Percentiles rank a stretch among this genome's conserved stretches.
phyloP scores from a whole-genome alignment of 2,797 vertebrate genomes.

The Gobio occitaniae region DNA sequence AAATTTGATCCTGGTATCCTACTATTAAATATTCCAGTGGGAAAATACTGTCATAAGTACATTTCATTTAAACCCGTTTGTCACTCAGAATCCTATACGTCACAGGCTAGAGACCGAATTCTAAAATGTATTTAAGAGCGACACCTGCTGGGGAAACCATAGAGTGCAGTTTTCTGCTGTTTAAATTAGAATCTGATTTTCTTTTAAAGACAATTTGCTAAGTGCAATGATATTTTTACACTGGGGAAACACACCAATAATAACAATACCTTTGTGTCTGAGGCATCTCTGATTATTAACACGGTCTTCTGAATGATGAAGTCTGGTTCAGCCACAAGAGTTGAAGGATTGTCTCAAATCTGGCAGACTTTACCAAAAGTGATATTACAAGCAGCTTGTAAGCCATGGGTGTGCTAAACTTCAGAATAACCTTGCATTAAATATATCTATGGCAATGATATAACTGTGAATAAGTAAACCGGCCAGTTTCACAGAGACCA shows the following conservation, averaged over 20 bases:
- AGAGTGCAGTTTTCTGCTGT: neutral
- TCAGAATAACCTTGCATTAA: neutral
- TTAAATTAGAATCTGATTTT: neutral
- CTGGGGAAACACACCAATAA: neutral
- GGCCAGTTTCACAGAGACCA: neutral
- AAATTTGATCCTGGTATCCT: neutral
- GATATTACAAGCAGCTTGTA: neutral
- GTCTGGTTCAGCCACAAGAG: neutral
- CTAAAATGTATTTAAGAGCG: neutral
- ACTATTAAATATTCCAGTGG: neutral
- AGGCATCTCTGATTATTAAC: neutral
- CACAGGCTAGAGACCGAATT: neutral
- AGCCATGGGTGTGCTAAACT: neutral
- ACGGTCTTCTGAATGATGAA: neutral
- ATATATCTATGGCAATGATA: neutral
- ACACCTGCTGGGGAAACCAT: neutral
- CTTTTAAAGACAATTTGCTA: neutral
- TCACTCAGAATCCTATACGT: neutral
- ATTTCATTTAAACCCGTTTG: neutral
- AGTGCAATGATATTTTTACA: neutral
- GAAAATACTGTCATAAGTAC: neutral
- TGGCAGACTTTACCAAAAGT: neutral
- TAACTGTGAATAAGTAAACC: neutral
- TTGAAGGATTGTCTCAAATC: neutral
- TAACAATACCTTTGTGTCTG: neutral